Evolutionary conservation across 2,113 vertebrate genomes (phyloP), one percentile per base, ranked within the genome.

Genomic region (Onychorhynchus coronatus): DNA sequence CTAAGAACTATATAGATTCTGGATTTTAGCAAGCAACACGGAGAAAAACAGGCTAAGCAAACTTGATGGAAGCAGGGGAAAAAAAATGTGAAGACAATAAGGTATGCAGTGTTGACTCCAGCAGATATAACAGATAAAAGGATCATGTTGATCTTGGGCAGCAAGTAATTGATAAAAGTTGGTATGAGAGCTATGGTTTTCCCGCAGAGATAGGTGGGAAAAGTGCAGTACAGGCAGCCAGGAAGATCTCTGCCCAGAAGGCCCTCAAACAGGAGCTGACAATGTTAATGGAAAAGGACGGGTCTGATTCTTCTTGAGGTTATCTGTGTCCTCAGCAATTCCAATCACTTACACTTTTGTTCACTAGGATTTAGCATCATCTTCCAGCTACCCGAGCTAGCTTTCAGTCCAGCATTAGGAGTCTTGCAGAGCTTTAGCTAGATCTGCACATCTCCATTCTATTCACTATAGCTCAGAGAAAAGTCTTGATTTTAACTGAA

Each of bases 321-420:
- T 73, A 92, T 91, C 59, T 72, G 11, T 66, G 85, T 90, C 88
- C 61, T 88, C 30, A 71, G 88, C 52, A 92, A 95, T 93, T 95
- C 61, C 31, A 85, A 47, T 92, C 86, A 84, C 52, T 96, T 95
- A 63, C 67, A 77, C 74, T 96, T 95, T 90, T 79, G 79, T 91
- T 96, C 95, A 86, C 61, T 83, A 88, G 65, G 56, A 71, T 88
- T 97, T 96, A 96, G 44, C 83, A 93, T 93, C 93, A 96, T 92
- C 52, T 79, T 89, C 30, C 33, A 91, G 49, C 62, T 63, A 72
- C 39, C 44, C 72, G 76, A 77, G 24, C 25, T 63, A 52, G 55
- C 35, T 80, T 85, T 91, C 85, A 67, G 82, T 80, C 52, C 61
- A 84, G 75, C 6, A 11, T 33, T 35, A 78, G 44, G 59, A 86